A percentile compares a stretch with the other conserved stretches of the same genome.
Evolutionary conservation across 2,888 invertebrate species (phyloP).

Genomic region (Hedychridium roseum): DNA sequence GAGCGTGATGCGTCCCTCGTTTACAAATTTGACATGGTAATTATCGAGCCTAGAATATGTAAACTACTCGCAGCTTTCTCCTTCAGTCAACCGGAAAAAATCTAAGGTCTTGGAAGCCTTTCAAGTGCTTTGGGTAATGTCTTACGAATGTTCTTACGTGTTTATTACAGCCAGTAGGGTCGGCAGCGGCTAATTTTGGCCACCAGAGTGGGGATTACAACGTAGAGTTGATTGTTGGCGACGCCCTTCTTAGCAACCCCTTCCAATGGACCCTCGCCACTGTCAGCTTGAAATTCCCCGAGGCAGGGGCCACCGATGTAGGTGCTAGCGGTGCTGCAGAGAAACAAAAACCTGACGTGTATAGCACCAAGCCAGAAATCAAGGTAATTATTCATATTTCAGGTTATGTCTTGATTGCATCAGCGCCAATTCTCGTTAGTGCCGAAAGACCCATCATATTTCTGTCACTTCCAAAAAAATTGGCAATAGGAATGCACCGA

Average conservation of each 20-base stretch:
- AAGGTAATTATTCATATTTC: slow-evolving; percentile 62
- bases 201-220: slow-evolving; percentile 80
- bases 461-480: slow-evolving; percentile 60
- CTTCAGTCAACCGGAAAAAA: too few relatives aligned
- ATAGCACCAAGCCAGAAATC: slow-evolving; percentile 70
- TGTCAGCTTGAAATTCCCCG: slow-evolving; percentile 75
- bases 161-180: slow-evolving; percentile 74
- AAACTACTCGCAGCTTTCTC: too few relatives aligned
- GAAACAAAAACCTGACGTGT: slow-evolving; percentile 56
- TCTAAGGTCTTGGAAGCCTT: too few relatives aligned
- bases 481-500: slow-evolving; percentile 50
- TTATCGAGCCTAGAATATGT: too few relatives aligned
- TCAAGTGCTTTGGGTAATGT: too few relatives aligned
- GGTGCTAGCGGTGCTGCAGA: slow-evolving; percentile 47
- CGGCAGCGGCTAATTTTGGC: slow-evolving; percentile 81
- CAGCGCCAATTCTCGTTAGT: slow-evolving; percentile 58
- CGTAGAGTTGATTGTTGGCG: slow-evolving; percentile 88
- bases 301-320: slow-evolving; percentile 43
- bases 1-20: slow-evolving; percentile 81
- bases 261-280: slow-evolving; percentile 87
- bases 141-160: slow-evolving; percentile 1
- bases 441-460: slow-evolving; percentile 37
- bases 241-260: slow-evolving; percentile 88
- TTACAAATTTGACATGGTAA: slow-evolving; percentile 91
- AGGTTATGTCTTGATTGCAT: not conserved